A percentile compares a stretch with the other conserved stretches of the same genome.
Conservation (phyloP, 1,140 invertebrate species). For the Temnothorax longispinosus region DNA sequence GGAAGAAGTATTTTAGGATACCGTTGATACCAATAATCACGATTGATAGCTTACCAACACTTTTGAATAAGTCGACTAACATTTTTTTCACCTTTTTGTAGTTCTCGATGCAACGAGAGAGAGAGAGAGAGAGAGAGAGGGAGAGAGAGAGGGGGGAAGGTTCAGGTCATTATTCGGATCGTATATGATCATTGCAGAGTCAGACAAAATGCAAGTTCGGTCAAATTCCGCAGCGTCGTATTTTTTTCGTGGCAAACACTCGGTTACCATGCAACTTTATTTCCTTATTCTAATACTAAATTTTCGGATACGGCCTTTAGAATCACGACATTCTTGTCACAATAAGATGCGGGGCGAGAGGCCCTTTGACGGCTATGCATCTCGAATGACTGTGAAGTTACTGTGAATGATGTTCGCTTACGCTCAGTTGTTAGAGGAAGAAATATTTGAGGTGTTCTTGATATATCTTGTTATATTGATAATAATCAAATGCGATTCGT, state of each 20-base stretch:
- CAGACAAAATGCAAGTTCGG: background rate
- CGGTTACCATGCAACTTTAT: background rate
- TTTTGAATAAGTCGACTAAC: background rate
- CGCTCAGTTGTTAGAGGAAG: background rate
- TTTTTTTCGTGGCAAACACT: background rate
- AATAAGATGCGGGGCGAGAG: background rate
- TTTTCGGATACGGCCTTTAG: background rate
- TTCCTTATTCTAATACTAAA: background rate
- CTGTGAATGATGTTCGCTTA: background rate
- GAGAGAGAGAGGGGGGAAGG: background rate
- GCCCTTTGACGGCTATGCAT: background rate
- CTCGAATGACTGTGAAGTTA: background rate
- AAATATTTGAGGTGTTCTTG: background rate
- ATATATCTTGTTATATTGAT: background rate
- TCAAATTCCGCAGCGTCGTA: background rate
- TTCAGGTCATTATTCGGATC: background rate
- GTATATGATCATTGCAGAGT: background rate
- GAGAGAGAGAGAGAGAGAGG: background rate
- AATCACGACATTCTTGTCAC: background rate
- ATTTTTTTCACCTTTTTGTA: background rate
- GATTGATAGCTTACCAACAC: background rate
- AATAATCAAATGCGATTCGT: background rate
- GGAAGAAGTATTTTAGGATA: background rate
- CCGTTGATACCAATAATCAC: background rate
- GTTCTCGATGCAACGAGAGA: background rate